Evolutionary conservation across 1,140 invertebrate genomes (phyloP), one percentile per base, ranked within the genome.

Genomic region (Drosophila suzukii): DNA sequence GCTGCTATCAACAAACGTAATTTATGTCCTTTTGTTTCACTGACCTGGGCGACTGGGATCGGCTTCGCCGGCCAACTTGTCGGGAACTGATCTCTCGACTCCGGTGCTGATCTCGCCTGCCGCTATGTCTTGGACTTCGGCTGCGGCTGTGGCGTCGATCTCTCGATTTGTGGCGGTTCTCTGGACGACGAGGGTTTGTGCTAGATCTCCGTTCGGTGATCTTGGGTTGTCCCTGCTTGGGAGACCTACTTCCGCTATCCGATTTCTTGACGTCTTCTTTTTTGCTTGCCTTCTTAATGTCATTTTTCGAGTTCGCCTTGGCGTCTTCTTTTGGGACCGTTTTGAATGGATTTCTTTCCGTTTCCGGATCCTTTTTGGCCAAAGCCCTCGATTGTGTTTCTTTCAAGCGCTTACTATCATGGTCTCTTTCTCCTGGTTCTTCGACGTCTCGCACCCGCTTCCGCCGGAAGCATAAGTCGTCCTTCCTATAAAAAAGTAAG

Each of bases 401-500:
- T 27, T 41, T 71, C 0, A 3, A 10, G 0, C 68, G 27, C 15
- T 72, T 58, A 10, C 39, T 50, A 1, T 71, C 65, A 4, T 36
- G 46, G 12, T 20, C 53, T 6, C 10, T 38, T 8, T n/a, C 36
- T 2, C 10, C 59, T 11, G 39, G 11, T 4, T 27, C 41, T 7
- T 67, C 61, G 3, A 49, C 47, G 1, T 20, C 17, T 1, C 61
- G 43, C 0, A n/a, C 47, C 4, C 72, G 47, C 32, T 82, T 81
- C 1, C 86, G 86, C 20, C 91, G 57, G 7, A 92, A 92, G 51
- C 90, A 91, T 2, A 91, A 65, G 55, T 91, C 91, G 66, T 91
- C 91, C 38, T 91, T 91, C 36, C 91, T 91, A 43, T 20, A 44
- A 8, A 34, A 51, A 0, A 41, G 49, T 2, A 61, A 1, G 11